Evolutionary conservation across 2,888 invertebrate species (phyloP), one percentile per base, ranked within the genome.

Genomic region (Oxycera nigricornis): DNA sequence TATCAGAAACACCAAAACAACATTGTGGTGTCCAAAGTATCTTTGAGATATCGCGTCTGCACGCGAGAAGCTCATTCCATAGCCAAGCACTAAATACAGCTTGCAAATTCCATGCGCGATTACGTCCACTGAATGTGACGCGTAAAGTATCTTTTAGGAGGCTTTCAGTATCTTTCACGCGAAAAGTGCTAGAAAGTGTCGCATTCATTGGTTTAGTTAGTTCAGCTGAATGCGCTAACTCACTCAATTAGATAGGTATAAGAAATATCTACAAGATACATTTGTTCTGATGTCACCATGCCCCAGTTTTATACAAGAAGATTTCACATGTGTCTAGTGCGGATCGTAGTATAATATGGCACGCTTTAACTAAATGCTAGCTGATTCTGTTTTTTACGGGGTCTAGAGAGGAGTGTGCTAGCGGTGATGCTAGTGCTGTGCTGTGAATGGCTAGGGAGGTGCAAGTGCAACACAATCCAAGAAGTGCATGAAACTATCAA

Each of bases 261-360:
- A 55, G n/a, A 55, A 55, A 55, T 22, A 55, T 6, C 17, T 20
- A 22, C n/a, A 55, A 55, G 52, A 55, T 55, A 55, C 52, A 55
- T 55, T 55, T 55, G 22, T n/a, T 4, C 52, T 55, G 52, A 55
- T 55, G 52, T 55, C 52, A 55, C 24, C 17, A 17, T 24, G 24
- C 11, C 24, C 52, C 22, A 55, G 3, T 6, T 50, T 50, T 17
- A 50, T 24, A 11, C 22, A 24, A 46, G 46, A 7, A 46, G n/a
- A 46, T 46, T 55, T 55, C 17, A 24, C 7, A 22, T 20, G 22
- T n/a, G 11, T 55, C 11, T 55, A 3, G 46, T 46, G 46, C 46
- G 17, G 14, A n/a, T 55, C 11, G 52, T 24, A 24, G 22, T 22
- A 55, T 3, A 24, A 22, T 55, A 55, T 35, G 6, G 35, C 46